Evolutionary conservation across 1,140 invertebrate genomes (phyloP), one percentile per base, ranked within the genome.

Genomic region (Scaptomyza montana): DNA sequence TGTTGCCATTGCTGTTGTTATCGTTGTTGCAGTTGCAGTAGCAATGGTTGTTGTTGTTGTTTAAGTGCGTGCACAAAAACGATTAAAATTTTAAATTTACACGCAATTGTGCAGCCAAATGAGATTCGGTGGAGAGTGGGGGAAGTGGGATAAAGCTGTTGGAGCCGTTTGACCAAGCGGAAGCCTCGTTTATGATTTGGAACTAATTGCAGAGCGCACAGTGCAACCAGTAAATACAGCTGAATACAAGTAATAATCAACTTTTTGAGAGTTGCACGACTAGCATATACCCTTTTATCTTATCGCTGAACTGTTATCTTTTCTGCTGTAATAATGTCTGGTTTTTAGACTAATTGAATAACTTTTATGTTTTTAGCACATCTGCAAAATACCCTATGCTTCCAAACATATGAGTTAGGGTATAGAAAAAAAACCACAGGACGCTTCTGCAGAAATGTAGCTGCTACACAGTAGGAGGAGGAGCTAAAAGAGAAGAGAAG

Each of bases 71-170:
- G 80, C 74, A 70, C 61, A 77, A 68, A 78, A 85, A 71, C 80
- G 81, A 85, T 89, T 79, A 87, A 87, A 87, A 82, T 87, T 89
- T 87, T 68, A 89, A 79, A 89, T 87, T 79, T 87, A 82, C 76
- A 87, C 82, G 82, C 82, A 79, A 86, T 87, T 82, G 63, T 77
- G 45, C 69, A 56, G 28, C 66, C 46, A 66, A 28, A 28, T 43
- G n/a, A 28, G 51, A 30, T 13, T 6, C 36, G 46, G 45, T 25
- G 36, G 2, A 43, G 25, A 33, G 39, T 9, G 30, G n/a, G 30
- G n/a, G 30, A 16, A 1, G 16, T 16, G 16, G 28, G 30, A 12
- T 10, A 12, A 6, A 25, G 66, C 21, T 54, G 39, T 16, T 36
- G 41, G 53, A 39, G 19, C 46, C 28, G 72, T 57, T 36, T 80